phyloP scores from a whole-genome alignment of 2,888 invertebrate species.

The Proisotoma minuta region DNA sequence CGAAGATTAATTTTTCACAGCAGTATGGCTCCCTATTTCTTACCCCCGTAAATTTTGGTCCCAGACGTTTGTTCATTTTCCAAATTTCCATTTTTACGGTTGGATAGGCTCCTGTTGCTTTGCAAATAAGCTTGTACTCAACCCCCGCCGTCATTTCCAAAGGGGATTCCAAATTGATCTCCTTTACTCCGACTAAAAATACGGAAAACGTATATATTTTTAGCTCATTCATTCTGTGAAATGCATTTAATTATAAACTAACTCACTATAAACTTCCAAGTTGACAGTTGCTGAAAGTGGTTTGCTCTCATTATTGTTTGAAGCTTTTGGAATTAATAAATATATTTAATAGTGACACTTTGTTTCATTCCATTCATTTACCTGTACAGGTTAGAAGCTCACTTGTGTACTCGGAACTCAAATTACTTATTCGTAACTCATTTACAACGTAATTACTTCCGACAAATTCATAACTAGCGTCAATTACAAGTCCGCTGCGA shows the following conservation, averaged over 20 bases:
- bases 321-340: too few relatives aligned
- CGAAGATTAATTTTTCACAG: background rate
- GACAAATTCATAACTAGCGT: slow-evolving; percentile 62
- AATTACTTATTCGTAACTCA: slow-evolving; percentile 67
- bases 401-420: slow-evolving; percentile 69
- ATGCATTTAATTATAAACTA: slow-evolving; percentile 6
- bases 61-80: slow-evolving; percentile 44
- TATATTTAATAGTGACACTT: too few relatives aligned
- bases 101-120: slow-evolving; percentile 42
- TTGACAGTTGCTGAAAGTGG: slow-evolving; percentile 68
- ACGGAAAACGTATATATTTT: background rate
- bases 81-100: slow-evolving; percentile 44
- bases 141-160: slow-evolving; percentile 44
- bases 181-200: slow-evolving; percentile 40
- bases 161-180: slow-evolving; percentile 42
- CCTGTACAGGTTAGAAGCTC: slow-evolving; percentile 71
- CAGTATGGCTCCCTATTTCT: slow-evolving; percentile 17
- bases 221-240: background rate
- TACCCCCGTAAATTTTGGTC: slow-evolving; percentile 45
- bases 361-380: too few relatives aligned
- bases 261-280: slow-evolving; percentile 65
- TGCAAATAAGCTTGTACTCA: slow-evolving; percentile 38
- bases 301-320: slow-evolving; percentile 66
- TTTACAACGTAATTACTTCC: slow-evolving; percentile 61
- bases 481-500: slow-evolving; percentile 68